A percentile compares a stretch with the other conserved stretches of the same genome.
Conservation (phyloP, 2,888 invertebrate genomes). For the Charanyca ferruginea region DNA sequence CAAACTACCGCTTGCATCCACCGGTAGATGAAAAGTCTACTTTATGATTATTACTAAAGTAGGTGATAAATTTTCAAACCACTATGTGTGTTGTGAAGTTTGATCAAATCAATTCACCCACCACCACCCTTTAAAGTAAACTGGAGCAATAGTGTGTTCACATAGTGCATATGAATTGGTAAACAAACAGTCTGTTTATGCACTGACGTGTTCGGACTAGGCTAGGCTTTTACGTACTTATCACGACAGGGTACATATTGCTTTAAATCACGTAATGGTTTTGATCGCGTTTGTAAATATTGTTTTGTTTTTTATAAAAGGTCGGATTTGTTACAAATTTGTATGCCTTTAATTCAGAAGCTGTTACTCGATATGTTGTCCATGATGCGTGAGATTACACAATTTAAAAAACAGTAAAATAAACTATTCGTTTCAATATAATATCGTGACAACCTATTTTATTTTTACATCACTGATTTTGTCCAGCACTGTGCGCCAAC, state of each 20-base stretch:
- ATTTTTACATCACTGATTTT: too few species aligned
- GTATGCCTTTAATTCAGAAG: not conserved
- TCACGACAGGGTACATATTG: not conserved
- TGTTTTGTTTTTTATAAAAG: slow-evolving; percentile 1
- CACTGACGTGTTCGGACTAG: slow-evolving; percentile 3
- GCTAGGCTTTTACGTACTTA: not conserved
- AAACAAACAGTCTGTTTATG: slow-evolving; percentile 22
- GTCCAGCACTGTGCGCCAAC: too few species aligned
- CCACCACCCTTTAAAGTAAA: not conserved
- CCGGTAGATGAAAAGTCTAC: too few species aligned
- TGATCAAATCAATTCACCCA: slow-evolving; percentile 2
- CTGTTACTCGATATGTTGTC: not conserved
- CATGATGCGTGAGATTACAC: not conserved
- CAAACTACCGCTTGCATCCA: too few species aligned
- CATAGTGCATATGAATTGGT: not conserved
- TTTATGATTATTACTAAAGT: not conserved
- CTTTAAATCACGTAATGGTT: slow-evolving; percentile 12
- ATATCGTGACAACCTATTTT: too few species aligned
- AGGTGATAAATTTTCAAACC: not conserved
- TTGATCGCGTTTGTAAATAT: slow-evolving; percentile 13
- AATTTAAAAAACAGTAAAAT: too few species aligned
- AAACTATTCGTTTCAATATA: too few species aligned
- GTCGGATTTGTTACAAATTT: not conserved
- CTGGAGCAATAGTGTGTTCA: not conserved
- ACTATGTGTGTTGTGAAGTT: not conserved